Base-by-base conservation (phyloP, 1,140 invertebrate genomes). In the Drosophila arizonae region DNA sequence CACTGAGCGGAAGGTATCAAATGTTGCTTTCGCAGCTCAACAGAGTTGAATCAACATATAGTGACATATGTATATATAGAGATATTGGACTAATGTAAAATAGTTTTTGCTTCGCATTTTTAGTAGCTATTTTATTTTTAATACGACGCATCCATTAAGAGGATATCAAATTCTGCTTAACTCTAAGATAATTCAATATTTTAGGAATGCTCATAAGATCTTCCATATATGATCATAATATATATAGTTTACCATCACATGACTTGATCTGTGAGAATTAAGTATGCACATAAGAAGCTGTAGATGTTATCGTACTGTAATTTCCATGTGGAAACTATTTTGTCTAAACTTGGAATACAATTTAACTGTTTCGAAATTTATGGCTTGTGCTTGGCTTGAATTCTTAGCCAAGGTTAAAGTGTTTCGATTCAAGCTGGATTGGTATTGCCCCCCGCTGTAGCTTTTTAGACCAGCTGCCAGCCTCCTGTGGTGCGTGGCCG, bases 401-500 rank as follows among this genome's bases (percentile, higher is more conserved):
- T 46, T 15, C 45, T 57, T 54, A 39, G 60, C 9, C 41, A 63
- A 63, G 65, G 56, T 46, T 45, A 50, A 48, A n/a, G 41, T 36
- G 46, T 28, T 26, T 57, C 54, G 58, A 67, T 67, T 30, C 11
- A 21, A 48, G 15, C 48, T 67, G 33, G 43, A 36, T 48, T 66
- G 48, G 26, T 17, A 13, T 45, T 13, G 50, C 64, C 51, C 71
- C 65, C 63, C 26, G 71, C 65, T 73, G 57, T 43, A 62, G 33
- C 33, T 69, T 68, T 56, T 72, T 72, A 50, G 36, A 43, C 36
- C 30, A 60, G 57, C 65, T 77, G 81, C 55, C 75, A 78, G 56
- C 67, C 78, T 76, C 81, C 81, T 84, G 82, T 48, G 70, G 81
- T 28, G 81, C 85, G 66, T 74, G 58, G 80, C 36, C 72, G 75